Base-by-base conservation (phyloP, 92 coral and sea anemone species). In the Siderastrea siderea region DNA sequence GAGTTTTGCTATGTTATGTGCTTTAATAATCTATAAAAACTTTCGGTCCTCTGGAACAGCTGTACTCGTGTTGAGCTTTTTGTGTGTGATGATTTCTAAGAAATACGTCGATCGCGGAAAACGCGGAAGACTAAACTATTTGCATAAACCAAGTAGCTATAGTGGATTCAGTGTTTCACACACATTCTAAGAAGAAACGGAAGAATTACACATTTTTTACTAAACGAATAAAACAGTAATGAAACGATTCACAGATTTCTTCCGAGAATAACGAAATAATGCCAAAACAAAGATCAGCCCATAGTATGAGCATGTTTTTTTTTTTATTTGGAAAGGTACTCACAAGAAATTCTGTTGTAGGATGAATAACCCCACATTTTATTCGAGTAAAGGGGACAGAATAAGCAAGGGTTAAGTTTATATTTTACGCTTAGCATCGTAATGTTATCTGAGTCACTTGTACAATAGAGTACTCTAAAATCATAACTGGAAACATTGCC, bases 181-280 rank as follows among this genome's bases (percentile, higher is more conserved):
- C 47, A 38, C 55, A 52, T 84, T 84, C 87, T 61, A 16, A 84
- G 87, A 84, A 84, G 80, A 73, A 74, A 74, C 87, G 87, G 87
- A 84, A 84, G 80, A 72, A 46, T 53, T 38, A 12, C 15, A 52
- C 50, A 19, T 11, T 73, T 48, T 26, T 49, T 50, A 44, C 59
- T 15, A 59, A 74, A 19, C 50, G 51, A 84, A 52, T 82, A 68
- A 82, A 70, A 10, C 45, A 47, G 13, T 46, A 45, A 58, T 71
- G 3, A 45, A 49, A 75, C 44, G 16, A 49, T 44, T 72, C 7
- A 49, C 1, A 71, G 60, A 52, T 46, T 74, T 84, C 77, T 82
- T 82, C 87, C 77, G 63, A 50, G 87, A 84, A 84, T 63, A 61
- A 13, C 16, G 46, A 59, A 61, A 47, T 14, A 67, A 62, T 55